Percentiles rank a stretch among this genome's conserved stretches.
Conservation (phyloP, 2,888 invertebrate species). For the Schrankia costaestrigalis region DNA sequence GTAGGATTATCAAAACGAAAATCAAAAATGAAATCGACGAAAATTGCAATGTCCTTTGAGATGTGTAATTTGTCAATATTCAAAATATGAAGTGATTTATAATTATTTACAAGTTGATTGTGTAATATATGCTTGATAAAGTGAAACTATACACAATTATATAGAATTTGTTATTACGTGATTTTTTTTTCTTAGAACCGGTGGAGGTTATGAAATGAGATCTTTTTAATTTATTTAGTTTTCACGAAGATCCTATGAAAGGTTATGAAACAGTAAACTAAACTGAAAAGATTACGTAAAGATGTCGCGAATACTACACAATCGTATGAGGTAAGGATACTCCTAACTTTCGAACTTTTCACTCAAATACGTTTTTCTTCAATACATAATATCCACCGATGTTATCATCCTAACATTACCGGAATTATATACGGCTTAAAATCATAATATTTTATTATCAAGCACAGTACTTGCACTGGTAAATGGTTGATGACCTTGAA, state of each 20-base stretch:
- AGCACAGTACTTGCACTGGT: no score
- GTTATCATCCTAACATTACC: no score
- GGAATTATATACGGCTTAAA: no score
- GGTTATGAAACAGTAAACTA: slow-evolving; percentile 57
- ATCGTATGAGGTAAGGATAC: slow-evolving; percentile 62
- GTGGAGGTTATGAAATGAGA: slow-evolving; percentile 68
- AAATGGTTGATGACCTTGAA: no score
- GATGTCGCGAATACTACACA: slow-evolving; percentile 75
- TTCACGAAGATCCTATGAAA: slow-evolving; percentile 35
- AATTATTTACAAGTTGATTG: slow-evolving; percentile 72
- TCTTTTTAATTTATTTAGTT: slow-evolving; percentile 36
- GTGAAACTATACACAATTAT: slow-evolving; percentile 35
- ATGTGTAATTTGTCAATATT: slow-evolving; percentile 54
- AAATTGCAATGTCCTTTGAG: slow-evolving; percentile 49
- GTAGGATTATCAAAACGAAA: slow-evolving; percentile 21
- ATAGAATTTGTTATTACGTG: slow-evolving; percentile 43
- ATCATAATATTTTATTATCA: no score
- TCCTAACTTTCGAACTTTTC: slow-evolving; percentile 6
- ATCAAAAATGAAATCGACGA: slow-evolving; percentile 41
- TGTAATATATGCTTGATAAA: slow-evolving; percentile 54
- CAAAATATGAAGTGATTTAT: slow-evolving; percentile 68
- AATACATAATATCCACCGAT: no score
- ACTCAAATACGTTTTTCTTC: background rate
- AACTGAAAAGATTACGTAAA: slow-evolving; percentile 54
- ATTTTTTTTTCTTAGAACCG: slow-evolving; percentile 48